Percentiles rank a stretch among this genome's conserved stretches.
Evolutionary conservation across 2,888 invertebrate species (phyloP).

Genomic region (Nymphalis polychloros): DNA sequence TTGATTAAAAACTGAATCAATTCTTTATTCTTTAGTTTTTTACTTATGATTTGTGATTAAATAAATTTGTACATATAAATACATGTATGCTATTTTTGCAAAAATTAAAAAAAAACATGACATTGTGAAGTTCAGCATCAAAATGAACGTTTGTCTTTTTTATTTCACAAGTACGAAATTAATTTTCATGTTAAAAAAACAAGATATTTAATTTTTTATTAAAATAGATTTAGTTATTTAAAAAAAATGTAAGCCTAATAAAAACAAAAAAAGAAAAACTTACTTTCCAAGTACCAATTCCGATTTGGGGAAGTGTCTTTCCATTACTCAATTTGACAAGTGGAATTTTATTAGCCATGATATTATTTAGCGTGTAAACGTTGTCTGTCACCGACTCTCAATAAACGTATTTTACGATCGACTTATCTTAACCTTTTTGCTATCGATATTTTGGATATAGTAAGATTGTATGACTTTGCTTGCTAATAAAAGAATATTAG

Average conservation of each 20-base stretch:
- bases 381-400: constrained; percentile 17
- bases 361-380: constrained; percentile 28
- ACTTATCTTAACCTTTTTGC: constrained; percentile 11
- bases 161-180: neutral
- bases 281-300: constrained; percentile 65
- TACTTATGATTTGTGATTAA: too few relatives aligned
- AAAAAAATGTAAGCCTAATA: neutral
- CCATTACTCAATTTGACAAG: constrained; percentile 56
- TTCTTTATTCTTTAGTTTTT: too few relatives aligned
- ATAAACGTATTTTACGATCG: neutral
- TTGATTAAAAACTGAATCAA: too few relatives aligned
- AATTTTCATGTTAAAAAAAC: neutral
- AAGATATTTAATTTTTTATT: too few relatives aligned
- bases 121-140: too few relatives aligned
- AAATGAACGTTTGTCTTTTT: too few relatives aligned
- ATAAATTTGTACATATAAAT: too few relatives aligned
- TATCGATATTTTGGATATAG: neutral
- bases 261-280: constrained; percentile 23
- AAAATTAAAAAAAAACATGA: too few relatives aligned
- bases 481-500: neutral
- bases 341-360: constrained; percentile 54
- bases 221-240: too few relatives aligned
- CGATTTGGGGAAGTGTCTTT: constrained; percentile 54
- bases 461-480: neutral
- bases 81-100: too few relatives aligned